Base-by-base conservation (phyloP, 2,113 vertebrate genomes). In the Erinaceus europaeus region DNA sequence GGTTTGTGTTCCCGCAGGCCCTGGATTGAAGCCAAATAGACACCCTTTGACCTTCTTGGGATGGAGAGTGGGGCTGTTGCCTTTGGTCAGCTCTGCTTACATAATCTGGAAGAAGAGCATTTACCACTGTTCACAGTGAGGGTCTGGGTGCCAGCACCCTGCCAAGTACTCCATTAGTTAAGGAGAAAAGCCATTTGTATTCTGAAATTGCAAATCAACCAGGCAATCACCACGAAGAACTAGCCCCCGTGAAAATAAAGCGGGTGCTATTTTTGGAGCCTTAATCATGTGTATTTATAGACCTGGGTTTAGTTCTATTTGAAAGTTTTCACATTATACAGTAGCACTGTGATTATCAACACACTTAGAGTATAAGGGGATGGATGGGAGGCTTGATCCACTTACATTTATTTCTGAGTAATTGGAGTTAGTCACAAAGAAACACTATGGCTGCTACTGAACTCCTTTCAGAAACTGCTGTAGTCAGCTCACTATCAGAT, bases 241-340 rank as follows among this genome's bases (percentile, higher is more conserved):
- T 93, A 95, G 84, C 87, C 95, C 84, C 93, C 55, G 38, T 84
- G 94, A 94, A 94, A 95, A 95, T 87, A 94, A 94, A 90, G 89
- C 92, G 57, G 81, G 65, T n/a, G 92, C 95, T 95, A 94, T 94
- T 93, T 94, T 94, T 92, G 94, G 94, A 91, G 40, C 46, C 88
- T 92, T 92, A 95, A 94, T 94, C 89, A 82, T 93, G 89, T 90
- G 10, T 95, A 95, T 95, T 95, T 94, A 95, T 95, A 95, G 95
- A 82, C 15, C 89, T 78, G 77, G 83, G 87, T 91, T 93, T 81
- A 78, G 92, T 92, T 90, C 93, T 88, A 53, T 94, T 94, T 89
- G 92, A 88, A 93, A 93, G 82, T 89, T 90, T 94, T 93, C 78
- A 85, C 71, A 92, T 94, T 94, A 91, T 94, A 95, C 92, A 92